Evolutionary conservation across 2,113 vertebrate genomes (phyloP), one percentile per base, ranked within the genome.

Genomic region (Desmodus rotundus): DNA sequence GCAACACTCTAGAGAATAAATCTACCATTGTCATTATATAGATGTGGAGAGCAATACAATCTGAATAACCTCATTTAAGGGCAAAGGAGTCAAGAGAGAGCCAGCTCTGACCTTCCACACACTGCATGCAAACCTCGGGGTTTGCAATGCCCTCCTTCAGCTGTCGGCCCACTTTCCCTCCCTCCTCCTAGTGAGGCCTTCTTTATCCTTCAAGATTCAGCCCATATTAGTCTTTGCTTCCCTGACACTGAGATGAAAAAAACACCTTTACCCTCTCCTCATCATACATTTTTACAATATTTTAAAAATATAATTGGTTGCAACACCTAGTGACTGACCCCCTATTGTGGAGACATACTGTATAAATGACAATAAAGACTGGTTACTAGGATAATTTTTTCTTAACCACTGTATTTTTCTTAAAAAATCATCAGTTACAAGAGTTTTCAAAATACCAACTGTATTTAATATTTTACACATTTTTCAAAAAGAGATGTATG

Each of bases 1-100:
- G 89, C 41, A 77, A 63, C 54, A 77, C 78, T 92, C 91, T 81
- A 36, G 70, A 86, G 36, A 93, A n/a, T 94, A 65, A 86, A 96
- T 54, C 52, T 72, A 50, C 14, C 73, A 50, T 70, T 86, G 72
- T 84, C 16, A 33, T 91, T 87, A 16, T 45, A 17, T 61, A 56
- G 38, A 50, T 28, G 31, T 1, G 33, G 61, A 83, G 22, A 50
- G 65, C 36, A 11, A 3, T 33, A 4, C 73, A 9, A 63, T 83
- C 58, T 58, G 24, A 92, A 47, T 47, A 73, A 81, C 16, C 87
- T 91, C 61, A 86, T 93, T 52, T 65, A 56, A 26, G 24, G 50
- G 36, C 68, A 33, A 47, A 22, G n/a, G 12, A n/a, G 15, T 78
- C 68, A 65, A 7, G 3, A 43, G 50, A 28, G 43, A 38, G 73